These are phyloP conservation scores for Cremastinae sp. DNA, from an alignment of 2,888 invertebrate species.

Conservation along the genomic window DNA sequence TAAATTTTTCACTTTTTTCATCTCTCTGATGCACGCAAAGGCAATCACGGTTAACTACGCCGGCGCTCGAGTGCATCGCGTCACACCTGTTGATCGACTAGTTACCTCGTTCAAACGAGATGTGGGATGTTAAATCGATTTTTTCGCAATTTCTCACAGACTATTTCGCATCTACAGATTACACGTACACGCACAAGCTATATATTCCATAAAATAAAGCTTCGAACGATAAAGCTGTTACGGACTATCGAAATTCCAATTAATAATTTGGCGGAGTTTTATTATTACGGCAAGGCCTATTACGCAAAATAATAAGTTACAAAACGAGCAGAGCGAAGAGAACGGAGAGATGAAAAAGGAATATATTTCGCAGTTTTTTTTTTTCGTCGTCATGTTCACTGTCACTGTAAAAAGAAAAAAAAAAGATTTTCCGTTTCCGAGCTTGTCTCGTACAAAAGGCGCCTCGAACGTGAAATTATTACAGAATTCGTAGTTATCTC, in stretches of 20 bases:
- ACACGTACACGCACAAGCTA: slow-evolving; percentile 3
- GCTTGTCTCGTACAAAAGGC: not conserved
- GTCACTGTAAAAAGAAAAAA: not conserved
- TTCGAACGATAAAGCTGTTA: not conserved
- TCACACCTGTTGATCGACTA: slow-evolving; percentile 56
- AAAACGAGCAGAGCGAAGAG: too few species aligned
- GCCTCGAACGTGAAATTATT: slow-evolving; percentile 48
- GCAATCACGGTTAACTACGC: slow-evolving; percentile 45
- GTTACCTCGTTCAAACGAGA: slow-evolving; percentile 26
- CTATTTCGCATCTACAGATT: slow-evolving; percentile 14
- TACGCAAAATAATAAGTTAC: too few species aligned
- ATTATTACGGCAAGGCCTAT: too few species aligned
- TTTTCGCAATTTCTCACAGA: not conserved
- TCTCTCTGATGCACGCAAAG: slow-evolving; percentile 31
- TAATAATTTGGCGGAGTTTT: not conserved
- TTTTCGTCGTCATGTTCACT: not conserved
- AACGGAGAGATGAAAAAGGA: too few species aligned
- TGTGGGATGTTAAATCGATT: slow-evolving; percentile 20
- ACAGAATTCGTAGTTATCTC: slow-evolving; percentile 35
- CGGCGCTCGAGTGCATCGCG: slow-evolving; percentile 47
- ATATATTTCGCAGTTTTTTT: too few species aligned
- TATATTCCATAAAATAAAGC: not conserved
- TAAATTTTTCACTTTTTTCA: too few species aligned
- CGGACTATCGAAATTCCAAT: not conserved
- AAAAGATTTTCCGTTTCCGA: slow-evolving; percentile 18